A percentile compares a stretch with the other conserved stretches of the same genome.
phyloP scores from a whole-genome alignment of 2,797 vertebrate genomes.

The Myotis findleyi region DNA sequence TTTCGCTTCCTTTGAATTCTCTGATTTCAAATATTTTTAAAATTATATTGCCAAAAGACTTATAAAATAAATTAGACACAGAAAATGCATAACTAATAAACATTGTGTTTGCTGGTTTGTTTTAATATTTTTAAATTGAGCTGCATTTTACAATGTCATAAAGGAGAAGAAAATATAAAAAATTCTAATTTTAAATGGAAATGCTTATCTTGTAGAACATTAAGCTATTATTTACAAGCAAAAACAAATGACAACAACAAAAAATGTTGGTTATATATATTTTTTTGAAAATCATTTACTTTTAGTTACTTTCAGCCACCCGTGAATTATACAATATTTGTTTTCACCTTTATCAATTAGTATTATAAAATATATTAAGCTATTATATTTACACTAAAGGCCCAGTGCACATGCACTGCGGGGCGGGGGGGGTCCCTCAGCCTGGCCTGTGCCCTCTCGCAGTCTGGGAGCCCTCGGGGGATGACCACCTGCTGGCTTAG shows the following conservation, averaged over 20 bases:
- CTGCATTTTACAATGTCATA: neutral
- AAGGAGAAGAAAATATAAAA: conserved; percentile 45
- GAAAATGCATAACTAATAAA: conserved; percentile 42
- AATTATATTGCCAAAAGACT: neutral
- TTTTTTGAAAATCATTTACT: neutral
- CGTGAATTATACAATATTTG: neutral
- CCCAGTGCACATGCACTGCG: too few relatives aligned
- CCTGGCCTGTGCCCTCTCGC: too few relatives aligned
- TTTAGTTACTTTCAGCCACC: neutral
- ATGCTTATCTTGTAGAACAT: neutral
- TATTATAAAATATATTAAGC: neutral
- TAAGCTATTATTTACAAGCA: neutral
- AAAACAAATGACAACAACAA: neutral
- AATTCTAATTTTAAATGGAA: conserved; percentile 40
- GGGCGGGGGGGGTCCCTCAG: too few relatives aligned
- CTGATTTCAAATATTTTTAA: conserved; percentile 34
- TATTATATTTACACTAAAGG: neutral
- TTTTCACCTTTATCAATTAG: conserved; percentile 35
- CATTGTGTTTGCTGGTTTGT: neutral
- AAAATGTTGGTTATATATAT: neutral
- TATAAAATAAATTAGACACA: conserved; percentile 10
- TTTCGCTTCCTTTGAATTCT: neutral
- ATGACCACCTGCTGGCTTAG: too few relatives aligned
- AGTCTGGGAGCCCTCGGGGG: too few relatives aligned
- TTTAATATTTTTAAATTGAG: conserved; percentile 1